Evolutionary conservation across 1,140 invertebrate genomes (phyloP).

Genomic region (Drosophila nannoptera): DNA sequence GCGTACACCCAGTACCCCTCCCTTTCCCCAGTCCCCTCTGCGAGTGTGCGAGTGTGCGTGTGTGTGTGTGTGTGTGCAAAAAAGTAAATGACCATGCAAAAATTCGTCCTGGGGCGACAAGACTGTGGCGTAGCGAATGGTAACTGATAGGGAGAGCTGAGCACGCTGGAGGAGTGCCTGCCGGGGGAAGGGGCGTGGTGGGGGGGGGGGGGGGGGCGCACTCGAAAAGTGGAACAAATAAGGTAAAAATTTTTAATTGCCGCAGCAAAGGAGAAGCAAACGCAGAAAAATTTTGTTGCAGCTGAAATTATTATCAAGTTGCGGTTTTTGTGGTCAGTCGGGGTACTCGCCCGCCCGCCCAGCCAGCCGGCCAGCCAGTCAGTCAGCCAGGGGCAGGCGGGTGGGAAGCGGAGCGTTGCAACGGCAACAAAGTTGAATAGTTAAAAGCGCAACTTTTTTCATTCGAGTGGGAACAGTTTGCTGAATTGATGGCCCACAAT

Average conservation of each 20-base stretch:
- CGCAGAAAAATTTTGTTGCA: constrained; percentile 41
- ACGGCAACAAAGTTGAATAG: constrained; percentile 35
- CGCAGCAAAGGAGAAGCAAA: constrained; percentile 51
- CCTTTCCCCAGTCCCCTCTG: background rate
- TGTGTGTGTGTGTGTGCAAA: constrained; percentile 28
- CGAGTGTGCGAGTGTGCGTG: background rate
- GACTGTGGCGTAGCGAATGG: constrained; percentile 31
- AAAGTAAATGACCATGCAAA: constrained; percentile 72
- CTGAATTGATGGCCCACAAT: constrained; percentile 32
- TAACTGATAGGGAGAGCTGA: constrained; percentile 29
- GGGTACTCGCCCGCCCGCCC: no score
- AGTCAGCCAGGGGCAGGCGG: no score
- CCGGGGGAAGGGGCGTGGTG: constrained; percentile 14
- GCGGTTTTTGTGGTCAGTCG: constrained; percentile 46
- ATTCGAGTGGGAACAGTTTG: constrained; percentile 30
- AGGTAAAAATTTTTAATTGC: constrained; percentile 77
- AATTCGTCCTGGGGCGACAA: constrained; percentile 49
- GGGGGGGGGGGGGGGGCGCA: constrained; percentile 18
- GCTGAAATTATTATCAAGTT: constrained; percentile 73
- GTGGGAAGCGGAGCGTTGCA: constrained; percentile 3
- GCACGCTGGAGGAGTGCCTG: background rate
- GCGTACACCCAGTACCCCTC: constrained; percentile 6
- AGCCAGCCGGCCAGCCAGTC: constrained; percentile 1
- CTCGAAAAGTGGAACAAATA: constrained; percentile 70
- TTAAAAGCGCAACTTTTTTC: constrained; percentile 36